Evolutionary conservation across 1,140 invertebrate genomes (phyloP), one percentile per base, ranked within the genome.

Genomic region (Caenorhabditis remanei): DNA sequence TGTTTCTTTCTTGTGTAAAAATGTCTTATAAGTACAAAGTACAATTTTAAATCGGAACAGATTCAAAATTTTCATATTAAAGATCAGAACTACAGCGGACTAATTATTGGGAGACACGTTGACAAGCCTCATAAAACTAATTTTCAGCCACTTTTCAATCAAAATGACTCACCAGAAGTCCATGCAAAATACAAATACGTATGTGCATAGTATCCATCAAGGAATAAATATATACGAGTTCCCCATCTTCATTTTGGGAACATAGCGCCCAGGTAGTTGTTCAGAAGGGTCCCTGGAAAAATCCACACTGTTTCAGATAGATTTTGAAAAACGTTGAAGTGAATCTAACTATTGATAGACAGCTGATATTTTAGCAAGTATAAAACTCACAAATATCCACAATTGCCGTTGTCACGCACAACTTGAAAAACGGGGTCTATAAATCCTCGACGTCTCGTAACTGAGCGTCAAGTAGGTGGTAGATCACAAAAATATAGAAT

Each of bases 381-480:
- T n/a, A 32, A 32, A 32, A 32, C 85, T 75, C 32, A 85, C 85
- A 50, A 85, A 85, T 65, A 50, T 85, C 85, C 40, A 85, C 61
- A n/a, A 85, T 41, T 11, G 63, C 48, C 1, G 85, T 48, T 11
- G 67, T 58, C 1, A 85, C 67, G 16, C 63, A 85, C 9, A 85
- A 21, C 32, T 85, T 65, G 50, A 85, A 85, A 63, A 85, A 85
- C 7, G 65, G 85, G 16, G 85, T 85, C 9, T 48, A 53, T 9
- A 85, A 32, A 9, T 85, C 85, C 13, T 65, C 24, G 19, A 41
- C 41, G 0, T 32, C 67, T 2, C 50, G 63, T 40, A 55, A 32
- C 43, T 85, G 85, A 2, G 85, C 63, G n/a, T 75, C 24, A 9
- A 85, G 0, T 2, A 85, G 50, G 2, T 56, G 14, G 24, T 21